Evolutionary conservation across 2,113 vertebrate species (phyloP).

Genomic region (Thermophis baileyi): DNA sequence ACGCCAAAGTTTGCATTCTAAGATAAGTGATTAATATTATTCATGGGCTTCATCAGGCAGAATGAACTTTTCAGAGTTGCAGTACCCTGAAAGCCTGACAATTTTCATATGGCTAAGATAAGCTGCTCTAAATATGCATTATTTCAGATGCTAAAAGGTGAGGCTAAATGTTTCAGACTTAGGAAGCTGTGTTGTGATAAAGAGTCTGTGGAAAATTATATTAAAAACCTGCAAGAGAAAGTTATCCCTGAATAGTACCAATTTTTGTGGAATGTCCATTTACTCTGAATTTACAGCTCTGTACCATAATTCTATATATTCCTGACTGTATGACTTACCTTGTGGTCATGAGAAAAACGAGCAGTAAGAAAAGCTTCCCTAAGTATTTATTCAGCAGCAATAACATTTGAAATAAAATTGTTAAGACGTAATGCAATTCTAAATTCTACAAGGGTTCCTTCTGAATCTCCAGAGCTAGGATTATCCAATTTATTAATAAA

Average conservation of each 20-base stretch:
- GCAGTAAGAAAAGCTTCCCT: not conserved
- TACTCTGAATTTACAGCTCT: not conserved
- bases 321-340: not conserved
- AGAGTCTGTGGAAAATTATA: not conserved
- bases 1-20: slow-evolving; percentile 37
- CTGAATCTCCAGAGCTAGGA: not conserved
- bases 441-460: not conserved
- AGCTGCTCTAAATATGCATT: not conserved
- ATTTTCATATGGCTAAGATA: not conserved
- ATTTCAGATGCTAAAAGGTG: not conserved
- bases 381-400: not conserved
- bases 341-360: not conserved
- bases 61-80: slow-evolving; percentile 11
- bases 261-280: not conserved
- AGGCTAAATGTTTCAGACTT: not conserved
- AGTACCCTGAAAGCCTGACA: slow-evolving; percentile 14
- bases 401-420: not conserved
- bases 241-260: not conserved
- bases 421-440: not conserved
- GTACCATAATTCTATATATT: not conserved
- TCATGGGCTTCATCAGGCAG: slow-evolving; percentile 16
- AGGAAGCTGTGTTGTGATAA: not conserved
- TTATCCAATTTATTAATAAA: not conserved
- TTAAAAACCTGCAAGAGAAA: not conserved
- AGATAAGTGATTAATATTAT: slow-evolving; percentile 12